Base-by-base conservation (phyloP, 2,113 vertebrate species). In the Pomatorhinus ruficollis region DNA sequence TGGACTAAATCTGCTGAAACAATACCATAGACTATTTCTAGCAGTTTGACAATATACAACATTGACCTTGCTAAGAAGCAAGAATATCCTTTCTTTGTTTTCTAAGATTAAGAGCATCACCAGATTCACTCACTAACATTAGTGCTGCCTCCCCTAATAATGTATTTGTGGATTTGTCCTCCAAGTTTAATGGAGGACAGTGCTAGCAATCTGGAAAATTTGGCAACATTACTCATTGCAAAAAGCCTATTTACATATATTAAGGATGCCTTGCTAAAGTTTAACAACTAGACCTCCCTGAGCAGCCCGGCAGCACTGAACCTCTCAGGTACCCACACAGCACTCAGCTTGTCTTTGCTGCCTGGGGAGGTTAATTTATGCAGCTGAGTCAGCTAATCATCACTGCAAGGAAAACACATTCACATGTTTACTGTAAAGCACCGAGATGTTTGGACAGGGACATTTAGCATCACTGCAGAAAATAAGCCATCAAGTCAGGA, bases 131-230 rank as follows among this genome's bases (percentile, higher is more conserved):
- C 47, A 28, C 72, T 70, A 57, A 59, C 71, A 57, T 88, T 70
- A 44, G 56, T 71, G 64, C 68, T 93, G 64, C 63, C 80, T 86
- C 54, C 52, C 22, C 72, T 90, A 87, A 52, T 81, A 89, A 77
- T 21, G 49, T 44, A 63, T 87, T 89, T 60, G 76, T 93, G 86
- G 92, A 81, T 95, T 93, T 92, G 89, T 52, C 94, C 94, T 95
- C 86, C 65, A 78, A 15, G 33, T 92, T 95, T 96, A 95, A 93
- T 93, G 94, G 94, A 96, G 96, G 95, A 63, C 92, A 89, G 39
- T 54, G 86, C 88, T 77, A 88, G 79, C 89, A 97, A 93, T 89
- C 94, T 97, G 95, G 86, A 95, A 93, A 93, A 95, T 90, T 35
- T 95, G 94, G 94, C 94, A 96, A 63, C 76, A 37, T 89, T 83